Base-by-base conservation (phyloP, 2,797 vertebrate species). In the Sebastes steindachneri region DNA sequence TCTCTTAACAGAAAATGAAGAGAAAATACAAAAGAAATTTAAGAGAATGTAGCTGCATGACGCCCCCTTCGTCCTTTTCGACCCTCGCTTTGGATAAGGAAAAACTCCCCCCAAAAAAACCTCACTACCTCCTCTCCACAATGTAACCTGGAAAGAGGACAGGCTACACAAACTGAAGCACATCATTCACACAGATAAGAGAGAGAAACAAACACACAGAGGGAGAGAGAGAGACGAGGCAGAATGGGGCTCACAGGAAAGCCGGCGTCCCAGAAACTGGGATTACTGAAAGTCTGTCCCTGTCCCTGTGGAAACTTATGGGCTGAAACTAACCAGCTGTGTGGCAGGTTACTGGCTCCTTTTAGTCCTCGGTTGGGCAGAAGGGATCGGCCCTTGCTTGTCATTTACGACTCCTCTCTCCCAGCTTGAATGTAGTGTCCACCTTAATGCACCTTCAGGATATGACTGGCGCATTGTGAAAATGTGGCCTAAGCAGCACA, bases 251-350 rank as follows among this genome's bases (percentile, higher is more conserved):
- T 80, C 70, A 70, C 9, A 63, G 37, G 48, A 70, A 55, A 74
- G 69, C 7, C 9, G 9, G 14, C 75, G 76, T 68, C 80, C 48
- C 45, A 77, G 60, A 84, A 84, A 82, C 48, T 25, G 11, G 19
- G 64, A 85, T 76, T 77, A 79, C 33, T 77, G 53, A 68, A 21
- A 68, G 64, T 45, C 63, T 80, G 54, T 67, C 55, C 67, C 48
- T 64, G 58, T 68, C 73, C 51, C n/a, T 23, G 33, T 26, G 55
- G 41, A 77, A 83, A 59, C 19, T 21, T 60, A 11, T 45, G 12
- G 28, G 21, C 35, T 68, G 53, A 77, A 75, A 73, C 68, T 58
- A 65, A 60, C 31, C 33, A 68, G 12, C 25, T 71, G 69, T 67
- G 66, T 51, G 51, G 19, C 28, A 58, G 31, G 6, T 35, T 63